Base-by-base conservation (phyloP, 2,888 invertebrate genomes). In the Conus canariensis region DNA sequence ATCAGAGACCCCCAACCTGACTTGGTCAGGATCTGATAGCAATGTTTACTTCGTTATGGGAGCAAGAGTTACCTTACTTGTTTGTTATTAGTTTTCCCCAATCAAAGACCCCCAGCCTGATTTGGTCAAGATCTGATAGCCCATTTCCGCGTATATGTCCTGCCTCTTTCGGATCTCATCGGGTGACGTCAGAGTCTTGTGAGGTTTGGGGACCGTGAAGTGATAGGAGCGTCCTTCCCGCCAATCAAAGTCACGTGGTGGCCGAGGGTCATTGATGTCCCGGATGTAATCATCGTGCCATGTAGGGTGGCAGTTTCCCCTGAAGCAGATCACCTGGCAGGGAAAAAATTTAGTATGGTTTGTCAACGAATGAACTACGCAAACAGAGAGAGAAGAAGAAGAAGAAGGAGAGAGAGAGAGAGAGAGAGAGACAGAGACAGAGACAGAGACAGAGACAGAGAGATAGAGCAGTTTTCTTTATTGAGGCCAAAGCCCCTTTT, bases 161-260 rank as follows among this genome's bases (percentile, higher is more conserved):
- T 82, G 6, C n/a, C 19, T 58, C 58, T 82, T 82, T 58, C n/a
- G 16, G 6, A 82, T 56, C 22, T 82, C 56, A 8, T 16, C 88
- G 14, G 88, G 90, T 19, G 90, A 90, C 5, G 85, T n/a, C 9
- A 90, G 85, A 9, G 88, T 82, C 12, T 30, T 1, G 8, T 88
- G 88, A 3, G 90, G 88, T 77, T 90, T 90, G 88, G 90, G 90
- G 0, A 85, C 59, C 19, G 90, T 90, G 85, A 90, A 90, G 64
- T 90, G 90, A 60, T 85, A 90, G 12, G 90, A 30, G 25, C 90
- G 67, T 0, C 58, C 88, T 30, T 88, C 82, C 9, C 77, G 25
- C 90, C 90, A 90, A 70, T 90, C 67, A 60, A 86, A 90, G 58
- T 19, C 14, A 4, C 10, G 16, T 30, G 86, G 58, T n/a, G 90